These are phyloP conservation scores for Trichosurus vulpecula DNA, from an alignment of 2,797 vertebrate species.

Conservation along the genomic window DNA sequence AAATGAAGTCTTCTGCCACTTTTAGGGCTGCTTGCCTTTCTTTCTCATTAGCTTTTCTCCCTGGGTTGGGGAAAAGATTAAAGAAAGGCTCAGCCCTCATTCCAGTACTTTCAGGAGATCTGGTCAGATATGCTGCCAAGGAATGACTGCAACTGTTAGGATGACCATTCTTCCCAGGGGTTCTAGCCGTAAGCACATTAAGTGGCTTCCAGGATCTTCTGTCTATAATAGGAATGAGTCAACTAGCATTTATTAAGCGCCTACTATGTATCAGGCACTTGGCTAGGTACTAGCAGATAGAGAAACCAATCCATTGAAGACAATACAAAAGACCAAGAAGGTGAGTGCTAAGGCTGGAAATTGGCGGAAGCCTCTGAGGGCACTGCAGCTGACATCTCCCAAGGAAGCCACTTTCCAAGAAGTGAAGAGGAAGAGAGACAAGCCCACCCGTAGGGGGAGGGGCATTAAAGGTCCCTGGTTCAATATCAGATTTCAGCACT, in stretches of 20 bases:
- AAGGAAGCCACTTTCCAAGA: background rate
- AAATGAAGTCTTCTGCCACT: constrained; percentile 81
- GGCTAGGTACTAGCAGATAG: background rate
- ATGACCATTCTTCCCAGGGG: background rate
- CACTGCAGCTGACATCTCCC: too few species aligned
- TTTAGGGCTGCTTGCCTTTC: constrained; percentile 79
- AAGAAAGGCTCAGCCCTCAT: background rate
- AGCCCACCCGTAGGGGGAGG: too few species aligned
- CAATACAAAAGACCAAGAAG: background rate
- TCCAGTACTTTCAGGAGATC: background rate
- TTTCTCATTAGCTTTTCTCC: constrained; percentile 77
- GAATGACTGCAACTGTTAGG: background rate
- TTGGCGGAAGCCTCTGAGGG: background rate
- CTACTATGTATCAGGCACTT: background rate
- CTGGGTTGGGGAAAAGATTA: constrained; percentile 29
- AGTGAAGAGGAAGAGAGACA: background rate
- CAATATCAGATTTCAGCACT: too few species aligned
- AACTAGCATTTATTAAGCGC: background rate
- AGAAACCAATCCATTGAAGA: background rate
- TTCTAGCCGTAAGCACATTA: background rate
- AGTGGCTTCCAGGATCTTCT: background rate
- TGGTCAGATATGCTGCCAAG: background rate
- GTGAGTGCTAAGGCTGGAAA: background rate
- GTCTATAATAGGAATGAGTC: background rate
- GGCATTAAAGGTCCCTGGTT: too few species aligned